A percentile compares a stretch with the other conserved stretches of the same genome.
These are phyloP conservation scores for Cybosia mesomella DNA, from an alignment of 2,888 invertebrate species.

Conservation along the genomic window DNA sequence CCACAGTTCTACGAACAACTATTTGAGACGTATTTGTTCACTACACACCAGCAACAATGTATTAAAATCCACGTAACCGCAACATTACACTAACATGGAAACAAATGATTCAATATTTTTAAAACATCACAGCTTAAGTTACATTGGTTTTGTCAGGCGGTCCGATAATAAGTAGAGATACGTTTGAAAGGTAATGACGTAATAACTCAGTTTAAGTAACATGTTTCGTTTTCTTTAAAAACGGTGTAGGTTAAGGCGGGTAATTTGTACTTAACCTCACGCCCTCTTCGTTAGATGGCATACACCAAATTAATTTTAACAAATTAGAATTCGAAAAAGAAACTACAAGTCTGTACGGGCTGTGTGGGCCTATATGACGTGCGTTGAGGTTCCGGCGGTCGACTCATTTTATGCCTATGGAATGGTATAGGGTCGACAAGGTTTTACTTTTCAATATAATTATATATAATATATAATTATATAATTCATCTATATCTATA, in stretches of 20 bases:
- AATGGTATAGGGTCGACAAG: background rate
- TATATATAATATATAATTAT: too few species aligned
- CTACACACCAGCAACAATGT: slow-evolving; percentile 39
- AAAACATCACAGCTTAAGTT: slow-evolving; percentile 31
- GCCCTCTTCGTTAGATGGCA: slow-evolving; percentile 1
- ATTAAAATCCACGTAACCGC: slow-evolving; percentile 33
- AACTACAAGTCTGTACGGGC: background rate
- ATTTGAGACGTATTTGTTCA: slow-evolving; percentile 63
- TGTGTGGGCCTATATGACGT: background rate
- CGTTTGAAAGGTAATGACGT: slow-evolving; percentile 46
- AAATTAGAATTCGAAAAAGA: background rate
- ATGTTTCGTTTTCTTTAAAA: slow-evolving; percentile 31
- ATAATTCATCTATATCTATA: too few species aligned
- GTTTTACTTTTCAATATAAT: too few species aligned
- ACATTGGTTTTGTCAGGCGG: slow-evolving; percentile 20
- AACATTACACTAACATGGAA: slow-evolving; percentile 34
- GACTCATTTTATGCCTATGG: background rate
- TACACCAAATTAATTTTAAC: slow-evolving; percentile 13
- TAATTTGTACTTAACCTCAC: slow-evolving; percentile 14
- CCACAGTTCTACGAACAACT: slow-evolving; percentile 63
- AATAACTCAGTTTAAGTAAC: slow-evolving; percentile 46
- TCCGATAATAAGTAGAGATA: slow-evolving; percentile 41
- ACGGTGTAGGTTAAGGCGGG: slow-evolving; percentile 9
- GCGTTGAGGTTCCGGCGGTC: background rate
- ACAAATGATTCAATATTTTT: slow-evolving; percentile 37